phyloP scores from a whole-genome alignment of 2,113 vertebrate species.

The Oncorhynchus mykiss region DNA sequence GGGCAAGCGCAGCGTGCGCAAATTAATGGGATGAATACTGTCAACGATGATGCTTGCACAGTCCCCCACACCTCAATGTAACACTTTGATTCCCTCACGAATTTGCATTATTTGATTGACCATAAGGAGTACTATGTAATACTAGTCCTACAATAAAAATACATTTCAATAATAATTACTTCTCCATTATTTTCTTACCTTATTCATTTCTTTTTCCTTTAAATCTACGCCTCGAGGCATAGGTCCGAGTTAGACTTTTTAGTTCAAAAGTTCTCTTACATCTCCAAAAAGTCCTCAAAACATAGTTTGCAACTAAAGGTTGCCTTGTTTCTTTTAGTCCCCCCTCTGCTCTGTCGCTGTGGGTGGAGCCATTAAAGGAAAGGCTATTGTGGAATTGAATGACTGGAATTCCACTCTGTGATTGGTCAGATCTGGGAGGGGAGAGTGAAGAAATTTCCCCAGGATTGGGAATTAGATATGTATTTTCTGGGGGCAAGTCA shows the following conservation, averaged over 20 bases:
- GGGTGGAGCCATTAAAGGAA: conserved; percentile 54
- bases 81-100: neutral
- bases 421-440: conserved; percentile 54
- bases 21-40: neutral
- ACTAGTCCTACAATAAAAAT: neutral
- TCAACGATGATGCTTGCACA: neutral
- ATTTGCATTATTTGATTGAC: neutral
- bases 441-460: conserved; percentile 24
- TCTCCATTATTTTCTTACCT: conserved; percentile 53
- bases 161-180: neutral
- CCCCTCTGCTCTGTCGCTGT: conserved; percentile 33
- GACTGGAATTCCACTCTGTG: conserved; percentile 22
- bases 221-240: conserved; percentile 23
- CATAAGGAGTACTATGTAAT: neutral
- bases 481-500: conserved; percentile 2
- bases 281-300: conserved; percentile 38
- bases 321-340: conserved; percentile 64
- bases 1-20: neutral
- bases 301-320: conserved; percentile 38
- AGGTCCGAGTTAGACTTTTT: neutral
- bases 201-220: conserved; percentile 58
- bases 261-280: conserved; percentile 31
- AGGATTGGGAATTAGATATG: conserved; percentile 10
- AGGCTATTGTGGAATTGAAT: conserved; percentile 50
- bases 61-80: neutral